Evolutionary conservation across 2,113 vertebrate genomes (phyloP), one percentile per base, ranked within the genome.

Genomic region (Dromaius novaehollandiae): DNA sequence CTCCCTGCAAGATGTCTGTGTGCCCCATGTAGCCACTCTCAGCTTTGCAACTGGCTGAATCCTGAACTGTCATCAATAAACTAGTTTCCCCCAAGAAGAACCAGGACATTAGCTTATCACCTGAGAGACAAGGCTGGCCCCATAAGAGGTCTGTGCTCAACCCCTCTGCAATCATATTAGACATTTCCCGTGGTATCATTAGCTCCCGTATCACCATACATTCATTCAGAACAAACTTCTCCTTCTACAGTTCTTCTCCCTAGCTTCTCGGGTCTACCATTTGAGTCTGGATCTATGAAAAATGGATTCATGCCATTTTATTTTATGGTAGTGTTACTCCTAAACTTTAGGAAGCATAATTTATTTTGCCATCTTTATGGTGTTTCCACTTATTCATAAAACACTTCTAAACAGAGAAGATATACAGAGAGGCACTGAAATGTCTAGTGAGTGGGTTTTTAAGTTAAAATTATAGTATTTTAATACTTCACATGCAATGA

Each of bases 391-490:
- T 94, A 64, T 51, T 88, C 79, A 90, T 96, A n/a, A 86, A 91
- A 44, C 42, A 55, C 60, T 83, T 93, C 50, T 86, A 91, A 95
- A 75, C 61, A 89, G 6, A 28, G 44, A 84, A 88, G 87, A 88
- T 64, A 74, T 50, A 80, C 11, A 82, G 91, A 78, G 82, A 84
- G 46, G 42, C 82, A 58, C 89, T 84, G 68, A 82, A 61, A 88
- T 75, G 34, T 89, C 88, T 93, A 25, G 60, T 88, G 95, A 95
- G 71, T 64, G 32, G 6, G 38, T 32, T 92, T 94, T 93, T 11
- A 93, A 94, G 89, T 86, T 88, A 82, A 96, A 96, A 95, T 84
- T 78, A 83, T 82, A 90, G 89, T 83, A 89, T 88, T 97, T 96
- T 91, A 97, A 91, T 91, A 90, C 34, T 95, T 96, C 76, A 90